Base-by-base conservation (phyloP, 2,113 vertebrate genomes). In the Xyliphius kryptos region DNA sequence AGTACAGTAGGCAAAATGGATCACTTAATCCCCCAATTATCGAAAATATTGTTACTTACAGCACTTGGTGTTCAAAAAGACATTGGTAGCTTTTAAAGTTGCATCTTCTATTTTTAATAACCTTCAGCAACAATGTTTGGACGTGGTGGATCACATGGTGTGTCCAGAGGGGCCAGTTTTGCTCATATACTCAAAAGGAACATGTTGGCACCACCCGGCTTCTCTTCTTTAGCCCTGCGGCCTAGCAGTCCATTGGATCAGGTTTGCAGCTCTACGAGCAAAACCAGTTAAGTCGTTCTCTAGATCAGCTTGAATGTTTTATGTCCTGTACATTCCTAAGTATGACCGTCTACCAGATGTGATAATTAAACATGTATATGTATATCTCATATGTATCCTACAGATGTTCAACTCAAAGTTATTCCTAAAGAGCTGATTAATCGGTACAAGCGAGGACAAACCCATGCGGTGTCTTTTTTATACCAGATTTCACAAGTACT, bases 381-480 rank as follows among this genome's bases (percentile, higher is more conserved):
- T 9, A 41, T 41, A 10, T 41, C 52, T 14, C 6, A 14, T 48
- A 49, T 54, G 14, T 38, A n/a, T 43, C 19, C 9, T 40, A 4
- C 67, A 69, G 71, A 55, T 15, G 47, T 44, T 26, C 77, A 77
- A 50, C 58, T 79, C 1, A 72, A 86, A 57, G 36, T 69, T 13
- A 52, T 84, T 15, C 61, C 84, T 1, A 62, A 77, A 22, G 73
- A 69, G 9, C 77, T 92, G 47, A 85, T 91, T 26, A 75, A 80
- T 19, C 87, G 74, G 56, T 98, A 94, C 40, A 80, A 40, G 63
- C 55, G 68, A 37, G 90, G 90, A 7, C 63, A 78, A 9, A 77
- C 82, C 1, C 82, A 96, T 6, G 76, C 92, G 0, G 81, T 95
- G 1, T 87, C 91, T 22, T 82, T 93, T n/a, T 80, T 98, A 22